These are phyloP conservation scores for Melanostoma mellinum DNA, from an alignment of 2,888 invertebrate species.

Conservation along the genomic window DNA sequence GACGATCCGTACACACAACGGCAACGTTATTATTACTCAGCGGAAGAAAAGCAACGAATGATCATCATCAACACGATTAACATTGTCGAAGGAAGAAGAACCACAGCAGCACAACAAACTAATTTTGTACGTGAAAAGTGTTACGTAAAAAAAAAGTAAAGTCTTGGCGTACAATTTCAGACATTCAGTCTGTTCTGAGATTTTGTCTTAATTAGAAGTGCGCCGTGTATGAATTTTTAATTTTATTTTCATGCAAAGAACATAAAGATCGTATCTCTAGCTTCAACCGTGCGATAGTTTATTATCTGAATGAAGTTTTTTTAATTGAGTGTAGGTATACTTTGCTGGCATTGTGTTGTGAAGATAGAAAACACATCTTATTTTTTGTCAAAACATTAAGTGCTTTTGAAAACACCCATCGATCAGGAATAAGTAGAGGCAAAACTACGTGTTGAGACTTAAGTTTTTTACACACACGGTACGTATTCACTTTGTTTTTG, in stretches of 20 bases:
- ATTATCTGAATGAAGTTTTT: constrained; percentile 54
- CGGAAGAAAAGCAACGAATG: constrained; percentile 33
- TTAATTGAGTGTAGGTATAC: background rate
- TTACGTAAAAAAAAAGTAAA: constrained; percentile 58
- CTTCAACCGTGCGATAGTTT: constrained; percentile 17
- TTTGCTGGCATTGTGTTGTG: constrained; percentile 3
- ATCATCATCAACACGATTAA: constrained; percentile 52
- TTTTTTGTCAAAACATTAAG: constrained; percentile 26
- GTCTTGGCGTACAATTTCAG: constrained; percentile 65
- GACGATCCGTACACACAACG: constrained; percentile 40
- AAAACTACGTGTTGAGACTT: constrained; percentile 8
- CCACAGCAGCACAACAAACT: background rate
- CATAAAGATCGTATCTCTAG: no score
- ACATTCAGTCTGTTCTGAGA: constrained; percentile 71
- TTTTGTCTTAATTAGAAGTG: constrained; percentile 71
- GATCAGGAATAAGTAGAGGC: background rate
- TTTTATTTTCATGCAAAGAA: no score
- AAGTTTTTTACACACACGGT: constrained; percentile 26
- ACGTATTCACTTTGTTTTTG: constrained; percentile 25
- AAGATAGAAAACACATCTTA: background rate
- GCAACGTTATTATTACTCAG: constrained; percentile 34
- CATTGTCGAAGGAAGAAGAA: constrained; percentile 62
- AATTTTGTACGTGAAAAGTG: constrained; percentile 43
- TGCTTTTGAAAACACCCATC: constrained; percentile 46
- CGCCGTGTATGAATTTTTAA: constrained; percentile 8